Evolutionary conservation across 2,888 invertebrate genomes (phyloP).

Genomic region (Microplitis deprimator): DNA sequence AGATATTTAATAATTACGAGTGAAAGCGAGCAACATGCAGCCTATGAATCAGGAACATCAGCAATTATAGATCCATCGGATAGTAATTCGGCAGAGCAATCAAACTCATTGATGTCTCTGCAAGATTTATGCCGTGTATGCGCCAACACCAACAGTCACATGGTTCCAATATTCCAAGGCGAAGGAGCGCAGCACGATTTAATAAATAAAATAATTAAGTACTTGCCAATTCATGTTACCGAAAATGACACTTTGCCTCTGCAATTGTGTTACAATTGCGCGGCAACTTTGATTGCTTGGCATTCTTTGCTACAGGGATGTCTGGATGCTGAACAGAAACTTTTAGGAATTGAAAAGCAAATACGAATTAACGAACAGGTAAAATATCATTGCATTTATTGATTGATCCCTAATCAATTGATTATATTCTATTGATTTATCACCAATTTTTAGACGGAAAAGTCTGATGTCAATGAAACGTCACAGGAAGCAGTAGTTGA

Average conservation of each 20-base stretch:
- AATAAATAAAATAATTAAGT: conserved; percentile 76
- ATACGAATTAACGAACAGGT: conserved; percentile 46
- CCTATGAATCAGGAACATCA: conserved; percentile 41
- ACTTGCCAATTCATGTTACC: conserved; percentile 78
- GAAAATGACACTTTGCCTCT: conserved; percentile 74
- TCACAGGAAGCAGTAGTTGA: not conserved
- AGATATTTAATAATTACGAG: conserved; percentile 41
- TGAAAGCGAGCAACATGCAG: conserved; percentile 46
- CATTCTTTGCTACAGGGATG: conserved; percentile 76
- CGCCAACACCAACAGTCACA: conserved; percentile 73
- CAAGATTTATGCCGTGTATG: conserved; percentile 74
- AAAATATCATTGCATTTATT: not conserved
- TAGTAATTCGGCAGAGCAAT: conserved; percentile 21
- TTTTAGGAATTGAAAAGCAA: conserved; percentile 52
- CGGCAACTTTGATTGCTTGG: conserved; percentile 78
- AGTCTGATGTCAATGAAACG: conserved; percentile 26
- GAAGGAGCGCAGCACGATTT: conserved; percentile 77
- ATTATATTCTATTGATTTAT: conserved; percentile 4
- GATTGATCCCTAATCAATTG: not conserved
- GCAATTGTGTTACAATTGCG: conserved; percentile 78
- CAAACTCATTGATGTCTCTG: not conserved
- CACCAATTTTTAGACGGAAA: not conserved
- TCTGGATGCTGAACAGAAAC: conserved; percentile 73
- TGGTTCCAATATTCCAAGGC: conserved; percentile 77
- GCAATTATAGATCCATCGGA: conserved; percentile 37